Conservation (phyloP, 2,113 vertebrate genomes). For the Balaenoptera acutorostrata region DNA sequence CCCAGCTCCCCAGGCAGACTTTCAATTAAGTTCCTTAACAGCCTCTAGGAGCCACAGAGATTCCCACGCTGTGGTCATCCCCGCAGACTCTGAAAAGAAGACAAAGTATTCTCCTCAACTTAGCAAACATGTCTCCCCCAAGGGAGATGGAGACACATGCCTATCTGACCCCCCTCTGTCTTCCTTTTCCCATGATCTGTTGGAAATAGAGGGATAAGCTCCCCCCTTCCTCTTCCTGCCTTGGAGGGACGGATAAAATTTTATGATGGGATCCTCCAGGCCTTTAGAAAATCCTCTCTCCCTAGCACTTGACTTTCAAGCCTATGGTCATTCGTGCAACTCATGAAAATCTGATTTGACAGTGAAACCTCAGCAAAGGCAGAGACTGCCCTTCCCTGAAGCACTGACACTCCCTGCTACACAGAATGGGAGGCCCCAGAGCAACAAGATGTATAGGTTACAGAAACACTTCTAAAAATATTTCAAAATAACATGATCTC, state of each 20-base stretch:
- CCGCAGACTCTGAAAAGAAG: background rate
- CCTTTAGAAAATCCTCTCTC: conserved; percentile 17
- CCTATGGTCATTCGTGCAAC: background rate
- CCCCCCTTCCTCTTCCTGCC: background rate
- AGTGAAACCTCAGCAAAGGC: background rate
- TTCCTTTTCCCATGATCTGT: background rate
- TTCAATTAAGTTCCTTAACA: background rate
- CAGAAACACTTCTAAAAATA: background rate
- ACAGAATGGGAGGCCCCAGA: background rate
- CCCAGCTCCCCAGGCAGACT: background rate
- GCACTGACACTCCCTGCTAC: background rate
- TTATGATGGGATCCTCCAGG: background rate
- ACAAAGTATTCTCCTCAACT: background rate
- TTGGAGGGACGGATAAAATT: background rate
- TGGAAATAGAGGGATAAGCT: background rate
- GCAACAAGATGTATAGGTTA: background rate
- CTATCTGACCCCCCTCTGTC: background rate
- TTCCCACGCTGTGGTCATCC: background rate
- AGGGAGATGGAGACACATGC: background rate
- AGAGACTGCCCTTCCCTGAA: background rate
- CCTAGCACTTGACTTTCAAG: conserved; percentile 16
- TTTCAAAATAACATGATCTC: background rate
- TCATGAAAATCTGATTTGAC: background rate
- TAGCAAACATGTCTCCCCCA: background rate
- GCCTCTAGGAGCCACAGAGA: background rate